phyloP scores from a whole-genome alignment of 2,113 vertebrate species.

The Phalacrocorax aristotelis region DNA sequence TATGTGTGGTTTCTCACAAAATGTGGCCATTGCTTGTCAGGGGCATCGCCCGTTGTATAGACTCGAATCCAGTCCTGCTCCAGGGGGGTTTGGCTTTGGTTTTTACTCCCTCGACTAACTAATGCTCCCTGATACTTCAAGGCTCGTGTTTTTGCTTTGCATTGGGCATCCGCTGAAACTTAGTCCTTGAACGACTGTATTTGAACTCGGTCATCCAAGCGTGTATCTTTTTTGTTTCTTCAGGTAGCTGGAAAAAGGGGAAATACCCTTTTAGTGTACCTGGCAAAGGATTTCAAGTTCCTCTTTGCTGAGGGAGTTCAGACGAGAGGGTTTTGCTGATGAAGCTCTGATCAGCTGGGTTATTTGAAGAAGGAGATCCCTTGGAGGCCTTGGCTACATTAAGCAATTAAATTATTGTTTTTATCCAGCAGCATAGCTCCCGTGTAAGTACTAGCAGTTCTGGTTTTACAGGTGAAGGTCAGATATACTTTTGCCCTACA shows the following conservation, averaged over 20 bases:
- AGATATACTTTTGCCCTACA: constrained; percentile 41
- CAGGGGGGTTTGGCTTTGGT: background rate
- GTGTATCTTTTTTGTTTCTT: background rate
- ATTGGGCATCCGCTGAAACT: background rate
- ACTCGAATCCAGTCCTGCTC: background rate
- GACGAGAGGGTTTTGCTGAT: background rate
- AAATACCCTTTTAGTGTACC: background rate
- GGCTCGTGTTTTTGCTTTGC: fast-evolving
- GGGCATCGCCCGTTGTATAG: background rate
- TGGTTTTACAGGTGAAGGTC: constrained; percentile 49
- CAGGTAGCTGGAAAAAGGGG: background rate
- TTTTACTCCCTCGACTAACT: background rate
- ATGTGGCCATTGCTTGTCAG: background rate
- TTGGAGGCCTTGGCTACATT: constrained; percentile 39
- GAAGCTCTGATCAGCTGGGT: constrained; percentile 13
- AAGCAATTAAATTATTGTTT: constrained; percentile 58
- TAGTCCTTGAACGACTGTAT: fast-evolving
- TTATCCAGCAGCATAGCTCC: background rate
- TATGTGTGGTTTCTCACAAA: background rate
- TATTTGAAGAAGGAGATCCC: constrained; percentile 35
- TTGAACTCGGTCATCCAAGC: fast-evolving
- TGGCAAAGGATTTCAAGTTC: background rate
- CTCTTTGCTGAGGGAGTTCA: background rate
- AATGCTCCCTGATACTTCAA: background rate
- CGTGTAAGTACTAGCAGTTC: constrained; percentile 10